phyloP scores from a whole-genome alignment of 2,888 invertebrate species.

The Drosophila anceps region DNA sequence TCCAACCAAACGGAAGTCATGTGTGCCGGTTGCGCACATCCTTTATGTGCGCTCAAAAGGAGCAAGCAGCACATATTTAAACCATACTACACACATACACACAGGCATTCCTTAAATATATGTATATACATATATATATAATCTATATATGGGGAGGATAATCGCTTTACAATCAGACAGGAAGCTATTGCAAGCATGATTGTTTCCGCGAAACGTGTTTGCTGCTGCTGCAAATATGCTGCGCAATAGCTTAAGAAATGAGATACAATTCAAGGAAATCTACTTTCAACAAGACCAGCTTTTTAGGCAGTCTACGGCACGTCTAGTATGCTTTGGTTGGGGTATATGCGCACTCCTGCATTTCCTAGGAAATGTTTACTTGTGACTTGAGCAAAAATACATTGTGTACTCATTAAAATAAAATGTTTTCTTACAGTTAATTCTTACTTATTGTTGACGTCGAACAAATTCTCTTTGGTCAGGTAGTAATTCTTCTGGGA shows the following conservation, averaged over 20 bases:
- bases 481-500: no score
- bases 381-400: not conserved
- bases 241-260: constrained; percentile 25
- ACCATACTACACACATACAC: constrained; percentile 31
- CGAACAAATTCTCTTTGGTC: no score
- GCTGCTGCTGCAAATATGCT: constrained; percentile 44
- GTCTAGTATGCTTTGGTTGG: not conserved
- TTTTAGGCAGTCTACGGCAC: not conserved
- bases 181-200: constrained; percentile 77
- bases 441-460: no score
- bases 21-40: constrained; percentile 74
- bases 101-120: constrained; percentile 9
- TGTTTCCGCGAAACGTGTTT: constrained; percentile 76
- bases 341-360: not conserved
- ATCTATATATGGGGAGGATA: constrained; percentile 49
- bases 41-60: constrained; percentile 56
- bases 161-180: constrained; percentile 78
- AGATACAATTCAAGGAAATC: constrained; percentile 23
- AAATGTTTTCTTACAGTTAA: not conserved
- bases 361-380: constrained; percentile 5
- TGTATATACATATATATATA: constrained; percentile 7
- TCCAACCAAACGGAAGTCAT: constrained; percentile 72
- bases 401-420: not conserved
- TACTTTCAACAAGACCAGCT: not conserved
- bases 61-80: constrained; percentile 55